These are phyloP conservation scores for Enteromius paludinosus DNA, from an alignment of 2,797 vertebrate species.

Conservation along the genomic window DNA sequence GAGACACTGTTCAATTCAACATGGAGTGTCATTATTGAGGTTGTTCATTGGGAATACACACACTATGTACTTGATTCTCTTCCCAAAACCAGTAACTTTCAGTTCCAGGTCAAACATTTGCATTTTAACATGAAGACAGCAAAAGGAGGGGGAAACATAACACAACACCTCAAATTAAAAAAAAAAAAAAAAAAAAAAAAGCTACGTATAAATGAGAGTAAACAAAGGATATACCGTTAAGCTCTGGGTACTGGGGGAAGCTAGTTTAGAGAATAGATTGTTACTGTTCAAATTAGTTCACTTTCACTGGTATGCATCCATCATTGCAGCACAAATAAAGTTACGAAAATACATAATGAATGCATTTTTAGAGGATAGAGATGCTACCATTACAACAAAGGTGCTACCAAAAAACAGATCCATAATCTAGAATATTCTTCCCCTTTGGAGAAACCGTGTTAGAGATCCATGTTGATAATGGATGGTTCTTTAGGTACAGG, in stretches of 20 bases:
- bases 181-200: slow-evolving; percentile 70
- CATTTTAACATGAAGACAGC: slow-evolving; percentile 51
- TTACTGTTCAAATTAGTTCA: slow-evolving; percentile 71
- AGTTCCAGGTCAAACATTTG: slow-evolving; percentile 63
- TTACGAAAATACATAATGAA: slow-evolving; percentile 65
- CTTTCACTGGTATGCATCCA: slow-evolving; percentile 70
- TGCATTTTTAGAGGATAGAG: slow-evolving; percentile 65
- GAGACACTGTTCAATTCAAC: slow-evolving; percentile 54
- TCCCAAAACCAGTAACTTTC: slow-evolving; percentile 59
- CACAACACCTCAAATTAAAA: slow-evolving; percentile 67
- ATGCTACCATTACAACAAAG: slow-evolving; percentile 71
- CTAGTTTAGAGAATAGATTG: slow-evolving; percentile 65
- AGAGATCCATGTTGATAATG: slow-evolving; percentile 63
- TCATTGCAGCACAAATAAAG: slow-evolving; percentile 68
- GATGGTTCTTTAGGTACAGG: slow-evolving; percentile 68
- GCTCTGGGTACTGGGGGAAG: slow-evolving; percentile 68
- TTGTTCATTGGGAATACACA: slow-evolving; percentile 58
- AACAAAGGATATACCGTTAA: slow-evolving; percentile 72
- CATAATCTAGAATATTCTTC: slow-evolving; percentile 67
- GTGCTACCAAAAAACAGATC: slow-evolving; percentile 68
- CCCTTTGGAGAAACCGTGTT: slow-evolving; percentile 64
- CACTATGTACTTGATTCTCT: slow-evolving; percentile 41
- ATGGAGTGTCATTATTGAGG: slow-evolving; percentile 58
- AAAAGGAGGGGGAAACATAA: slow-evolving; percentile 59
- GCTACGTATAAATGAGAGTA: slow-evolving; percentile 69